phyloP scores from a whole-genome alignment of 2,888 invertebrate species.

The Eupsilia transversa region DNA sequence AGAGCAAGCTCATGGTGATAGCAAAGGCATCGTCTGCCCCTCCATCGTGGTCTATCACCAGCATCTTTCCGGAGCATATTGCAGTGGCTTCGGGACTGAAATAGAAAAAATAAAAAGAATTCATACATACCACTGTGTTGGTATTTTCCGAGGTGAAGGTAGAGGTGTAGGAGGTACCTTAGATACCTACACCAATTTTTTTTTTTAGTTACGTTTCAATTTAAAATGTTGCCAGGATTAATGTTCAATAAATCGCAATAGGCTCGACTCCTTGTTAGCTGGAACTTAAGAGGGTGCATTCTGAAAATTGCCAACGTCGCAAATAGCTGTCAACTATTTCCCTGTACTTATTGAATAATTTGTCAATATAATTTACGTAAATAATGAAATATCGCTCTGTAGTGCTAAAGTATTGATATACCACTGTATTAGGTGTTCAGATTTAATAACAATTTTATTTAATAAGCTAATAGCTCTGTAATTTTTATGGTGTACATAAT shows the following conservation, averaged over 20 bases:
- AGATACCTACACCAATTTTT: neutral
- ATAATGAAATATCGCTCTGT: too few relatives aligned
- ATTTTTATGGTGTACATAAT: too few relatives aligned
- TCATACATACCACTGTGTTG: neutral
- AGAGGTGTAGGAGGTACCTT: neutral
- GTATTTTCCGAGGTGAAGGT: neutral
- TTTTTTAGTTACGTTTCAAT: neutral
- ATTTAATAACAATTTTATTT: too few relatives aligned
- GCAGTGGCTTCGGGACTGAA: slow-evolving; percentile 43
- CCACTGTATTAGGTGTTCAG: too few relatives aligned
- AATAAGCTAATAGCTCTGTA: too few relatives aligned
- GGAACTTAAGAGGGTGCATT: neutral
- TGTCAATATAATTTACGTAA: too few relatives aligned
- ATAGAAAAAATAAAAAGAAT: neutral
- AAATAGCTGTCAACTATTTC: too few relatives aligned
- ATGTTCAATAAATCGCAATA: neutral
- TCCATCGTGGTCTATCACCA: slow-evolving; percentile 82
- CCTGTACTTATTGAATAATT: too few relatives aligned
- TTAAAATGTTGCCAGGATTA: neutral
- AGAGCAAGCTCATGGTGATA: slow-evolving; percentile 78
- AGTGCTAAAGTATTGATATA: too few relatives aligned
- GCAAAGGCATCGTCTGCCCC: slow-evolving; percentile 85
- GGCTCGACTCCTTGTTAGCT: neutral
- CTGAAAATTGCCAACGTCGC: neutral
- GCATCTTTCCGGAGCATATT: slow-evolving; percentile 57